Conservation (phyloP, 2,888 invertebrate genomes). For the Agrotis ipsilon region DNA sequence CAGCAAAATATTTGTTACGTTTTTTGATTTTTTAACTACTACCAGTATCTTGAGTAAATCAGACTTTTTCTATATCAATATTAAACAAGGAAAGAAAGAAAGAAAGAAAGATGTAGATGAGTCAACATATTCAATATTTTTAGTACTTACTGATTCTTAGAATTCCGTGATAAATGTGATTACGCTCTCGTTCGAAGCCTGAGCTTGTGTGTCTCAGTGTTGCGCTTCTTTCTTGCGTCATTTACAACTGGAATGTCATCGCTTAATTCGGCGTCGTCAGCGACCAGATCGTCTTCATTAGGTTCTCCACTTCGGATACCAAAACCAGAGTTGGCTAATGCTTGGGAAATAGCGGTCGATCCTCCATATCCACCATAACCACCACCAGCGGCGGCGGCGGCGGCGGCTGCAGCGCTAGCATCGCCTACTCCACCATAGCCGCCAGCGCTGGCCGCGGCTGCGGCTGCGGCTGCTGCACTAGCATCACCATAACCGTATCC, state of each 20-base stretch:
- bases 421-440: constrained; percentile 28
- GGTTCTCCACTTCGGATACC: constrained; percentile 51
- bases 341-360: constrained; percentile 56
- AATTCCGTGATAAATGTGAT: constrained; percentile 23
- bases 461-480: constrained; percentile 17
- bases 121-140: not conserved
- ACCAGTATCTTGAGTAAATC: not conserved
- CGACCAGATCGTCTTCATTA: constrained; percentile 29
- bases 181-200: constrained; percentile 60
- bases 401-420: constrained; percentile 16
- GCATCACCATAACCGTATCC: constrained; percentile 20
- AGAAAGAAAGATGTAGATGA: not conserved
- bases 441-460: constrained; percentile 15
- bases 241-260: constrained; percentile 11
- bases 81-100: not conserved
- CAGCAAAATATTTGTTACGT: not conserved
- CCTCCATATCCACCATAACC: constrained; percentile 53
- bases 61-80: not conserved
- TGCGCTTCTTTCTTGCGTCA: constrained; percentile 59
- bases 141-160: constrained; percentile 51
- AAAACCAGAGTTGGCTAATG: constrained; percentile 50
- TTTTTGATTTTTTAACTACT: not conserved
- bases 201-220: constrained; percentile 34
- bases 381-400: not conserved
- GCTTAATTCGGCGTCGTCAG: constrained; percentile 9